Conservation (phyloP, 2,113 vertebrate species). For the Toxostoma redivivum region DNA sequence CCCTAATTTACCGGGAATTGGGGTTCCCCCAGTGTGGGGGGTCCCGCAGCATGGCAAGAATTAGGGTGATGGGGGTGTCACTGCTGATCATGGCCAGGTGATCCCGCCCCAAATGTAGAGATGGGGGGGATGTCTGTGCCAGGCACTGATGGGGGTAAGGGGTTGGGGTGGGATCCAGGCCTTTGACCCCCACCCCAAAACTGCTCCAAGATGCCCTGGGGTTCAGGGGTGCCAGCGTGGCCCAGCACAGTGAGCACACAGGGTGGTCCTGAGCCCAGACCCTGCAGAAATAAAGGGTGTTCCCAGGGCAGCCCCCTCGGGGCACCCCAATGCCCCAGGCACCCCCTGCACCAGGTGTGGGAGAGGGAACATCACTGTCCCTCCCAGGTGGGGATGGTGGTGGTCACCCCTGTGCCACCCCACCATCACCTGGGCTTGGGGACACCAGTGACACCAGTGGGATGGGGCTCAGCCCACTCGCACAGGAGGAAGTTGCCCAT, state of each 20-base stretch:
- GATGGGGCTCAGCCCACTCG: not conserved
- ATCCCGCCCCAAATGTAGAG: not conserved
- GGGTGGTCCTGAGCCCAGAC: not conserved
- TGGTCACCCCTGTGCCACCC: not conserved
- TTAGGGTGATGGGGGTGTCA: not conserved
- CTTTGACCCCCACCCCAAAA: not conserved
- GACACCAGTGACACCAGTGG: not conserved
- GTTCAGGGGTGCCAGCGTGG: not conserved
- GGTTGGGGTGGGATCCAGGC: not conserved
- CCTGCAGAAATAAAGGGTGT: rapidly evolving
- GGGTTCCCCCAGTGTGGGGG: not conserved
- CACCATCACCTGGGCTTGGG: not conserved
- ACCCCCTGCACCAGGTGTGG: not conserved
- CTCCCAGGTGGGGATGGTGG: not conserved
- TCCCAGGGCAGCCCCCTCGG: not conserved
- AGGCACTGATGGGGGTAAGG: too few relatives aligned
- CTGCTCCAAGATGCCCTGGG: not conserved
- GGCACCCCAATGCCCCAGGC: not conserved
- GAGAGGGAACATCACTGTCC: not conserved
- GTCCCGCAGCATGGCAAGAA: not conserved
- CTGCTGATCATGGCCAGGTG: not conserved
- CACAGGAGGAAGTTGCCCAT: not conserved
- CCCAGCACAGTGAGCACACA: not conserved
- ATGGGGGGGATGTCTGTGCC: not conserved
- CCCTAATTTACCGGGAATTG: not conserved